Base-by-base conservation (phyloP, 2,113 vertebrate species). In the Amia ocellicauda region DNA sequence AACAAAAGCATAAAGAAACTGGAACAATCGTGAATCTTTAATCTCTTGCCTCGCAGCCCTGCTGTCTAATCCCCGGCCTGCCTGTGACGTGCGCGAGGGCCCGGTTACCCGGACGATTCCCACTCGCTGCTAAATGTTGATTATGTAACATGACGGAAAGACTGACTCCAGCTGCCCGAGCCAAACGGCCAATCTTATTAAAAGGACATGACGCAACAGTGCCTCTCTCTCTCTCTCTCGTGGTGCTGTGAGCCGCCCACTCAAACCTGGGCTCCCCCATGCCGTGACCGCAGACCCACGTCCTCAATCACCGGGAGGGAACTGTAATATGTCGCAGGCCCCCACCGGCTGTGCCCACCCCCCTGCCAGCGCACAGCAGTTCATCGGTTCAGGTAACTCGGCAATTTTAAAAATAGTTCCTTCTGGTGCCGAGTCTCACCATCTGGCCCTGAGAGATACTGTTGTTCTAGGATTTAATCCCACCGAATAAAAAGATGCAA, bases 371-470 rank as follows among this genome's bases (percentile, higher is more conserved):
- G 64, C 41, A 63, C 70, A 2, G 22, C 55, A 64, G 40, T 13
- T 42, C 60, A 72, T 72, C 73, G 72, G 27, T 22, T 42, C 72
- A 63, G 72, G 68, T 80, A 79, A 83, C 66, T 62, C 70, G 66
- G 60, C 70, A 50, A 63, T 68, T 83, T 83, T 85, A 83, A 79
- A 87, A 87, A 83, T 85, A 85, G 79, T 73, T 36, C 11, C n/a
- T n/a, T n/a, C n/a, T n/a, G n/a, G n/a, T n/a, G n/a, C n/a, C n/a
- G n/a, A n/a, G n/a, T n/a, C n/a, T 64, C 58, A 77, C 58, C 69
- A 63, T 67, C 68, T 79, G 52, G 24, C 80, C 76, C 76, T 80
- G 80, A 81, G 78, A 79, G n/a, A n/a, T n/a, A n/a, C n/a, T n/a
- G n/a, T n/a, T n/a, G n/a, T n/a, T n/a, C n/a, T n/a, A n/a, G n/a